Percentiles rank a stretch among this genome's conserved stretches.
Conservation (phyloP, 2,797 vertebrate genomes). For the Pseudocheirus occidentalis region DNA sequence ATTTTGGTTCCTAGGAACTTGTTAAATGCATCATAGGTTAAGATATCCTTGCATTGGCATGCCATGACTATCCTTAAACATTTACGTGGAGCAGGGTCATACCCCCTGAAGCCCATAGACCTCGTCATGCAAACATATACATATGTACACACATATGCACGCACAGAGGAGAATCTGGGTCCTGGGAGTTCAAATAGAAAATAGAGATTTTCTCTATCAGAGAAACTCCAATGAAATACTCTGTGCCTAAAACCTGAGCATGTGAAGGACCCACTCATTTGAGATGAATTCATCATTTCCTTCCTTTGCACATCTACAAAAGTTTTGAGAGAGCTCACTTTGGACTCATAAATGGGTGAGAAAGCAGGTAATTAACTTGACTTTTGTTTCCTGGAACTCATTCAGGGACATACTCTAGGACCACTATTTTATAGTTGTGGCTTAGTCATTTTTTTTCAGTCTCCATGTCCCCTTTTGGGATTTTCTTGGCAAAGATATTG, state of each 20-base stretch:
- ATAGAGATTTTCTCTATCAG: neutral
- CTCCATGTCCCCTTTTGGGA: neutral
- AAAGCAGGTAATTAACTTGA: neutral
- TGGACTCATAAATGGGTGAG: neutral
- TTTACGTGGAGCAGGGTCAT: neutral
- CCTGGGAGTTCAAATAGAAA: neutral
- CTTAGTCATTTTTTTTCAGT: neutral
- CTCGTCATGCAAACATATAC: neutral
- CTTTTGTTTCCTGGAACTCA: conserved; percentile 7
- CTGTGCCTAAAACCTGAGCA: neutral
- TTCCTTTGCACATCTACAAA: neutral
- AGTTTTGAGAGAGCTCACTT: neutral
- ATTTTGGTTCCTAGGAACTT: conserved; percentile 37
- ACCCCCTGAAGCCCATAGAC: neutral
- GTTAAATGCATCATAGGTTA: conserved; percentile 34
- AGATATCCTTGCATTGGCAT: neutral
- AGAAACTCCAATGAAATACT: neutral
- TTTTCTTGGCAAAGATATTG: neutral
- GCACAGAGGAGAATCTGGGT: neutral
- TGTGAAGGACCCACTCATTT: neutral
- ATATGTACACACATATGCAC: neutral
- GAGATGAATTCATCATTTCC: neutral
- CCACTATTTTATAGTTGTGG: conserved; percentile 20
- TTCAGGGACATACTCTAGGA: neutral
- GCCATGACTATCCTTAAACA: neutral